Evolutionary conservation across 23 tunicate species (phyloP), one percentile per base, ranked within the genome.

Genomic region (Halocynthia roretzi): DNA sequence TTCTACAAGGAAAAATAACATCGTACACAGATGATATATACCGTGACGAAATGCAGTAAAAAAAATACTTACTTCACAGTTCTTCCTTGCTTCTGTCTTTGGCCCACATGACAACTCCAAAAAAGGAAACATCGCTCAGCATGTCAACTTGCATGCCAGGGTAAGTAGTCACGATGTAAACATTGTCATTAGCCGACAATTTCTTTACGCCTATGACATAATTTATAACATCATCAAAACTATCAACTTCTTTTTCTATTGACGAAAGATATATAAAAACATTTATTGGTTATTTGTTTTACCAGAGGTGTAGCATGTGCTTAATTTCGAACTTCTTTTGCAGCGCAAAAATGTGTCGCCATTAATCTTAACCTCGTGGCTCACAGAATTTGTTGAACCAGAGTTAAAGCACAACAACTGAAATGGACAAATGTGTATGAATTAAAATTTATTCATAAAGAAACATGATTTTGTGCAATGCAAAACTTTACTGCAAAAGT

Each of bases 231-330:
- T 31, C 44, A 31, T 31, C 44, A 31, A 31, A 31, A 31, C 4
- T 31, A 31, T 4, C 44, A 31, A 31, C 44, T 31, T 31, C 44
- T 31, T 4, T n/a, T 31, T 31, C 44, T 31, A 31, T 31, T 1
- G 44, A 31, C 44, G 44, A 31, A 31, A 31, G 44, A 31, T 31
- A 31, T 31, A 31, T 31, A 31, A 31, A 31, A 31, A 31, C 44
- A 31, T 31, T 31, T 31, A 31, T 31, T 31, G 44, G 44, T 31
- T 31, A 31, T 31, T 31, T 60, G 64, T 51, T 51, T 18, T 77
- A 87, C 93, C 86, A 61, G 93, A 82, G 6, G 93, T 87, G 66
- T 76, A 87, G 66, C 93, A 87, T 22, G 93, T 87, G 56, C 83
- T 87, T 56, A 51, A 77, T 53, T 63, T 71, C 5, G 76, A 50